Evolutionary conservation across 2,797 vertebrate species (phyloP).

Genomic region (Enteromius fasciolatus): DNA sequence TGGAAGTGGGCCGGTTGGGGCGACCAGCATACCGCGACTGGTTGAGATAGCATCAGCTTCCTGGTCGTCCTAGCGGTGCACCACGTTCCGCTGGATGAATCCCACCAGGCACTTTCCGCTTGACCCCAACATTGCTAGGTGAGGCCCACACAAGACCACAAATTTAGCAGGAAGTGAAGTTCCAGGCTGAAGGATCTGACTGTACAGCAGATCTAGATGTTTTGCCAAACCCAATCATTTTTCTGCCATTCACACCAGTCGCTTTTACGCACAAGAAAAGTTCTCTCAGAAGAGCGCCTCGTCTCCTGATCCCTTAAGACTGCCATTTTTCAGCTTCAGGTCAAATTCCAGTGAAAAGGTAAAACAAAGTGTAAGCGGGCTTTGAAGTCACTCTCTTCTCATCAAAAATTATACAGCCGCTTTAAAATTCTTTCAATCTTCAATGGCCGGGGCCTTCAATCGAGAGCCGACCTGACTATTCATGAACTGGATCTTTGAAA

Average conservation of each 20-base stretch:
- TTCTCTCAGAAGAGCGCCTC: conserved; percentile 17
- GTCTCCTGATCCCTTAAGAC: conserved; percentile 36
- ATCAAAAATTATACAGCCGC: conserved; percentile 39
- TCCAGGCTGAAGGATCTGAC: conserved; percentile 17
- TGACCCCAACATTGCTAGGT: conserved; percentile 32
- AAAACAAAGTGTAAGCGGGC: conserved; percentile 18
- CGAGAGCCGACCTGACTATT: conserved; percentile 37
- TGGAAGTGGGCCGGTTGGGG: conserved; percentile 36
- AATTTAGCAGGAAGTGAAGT: conserved; percentile 36
- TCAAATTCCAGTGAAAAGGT: conserved; percentile 40
- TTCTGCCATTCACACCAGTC: conserved; percentile 25
- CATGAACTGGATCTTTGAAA: conserved; percentile 42
- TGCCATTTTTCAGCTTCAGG: conserved; percentile 25
- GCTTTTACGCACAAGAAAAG: conserved; percentile 20
- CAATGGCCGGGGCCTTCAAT: conserved; percentile 20
- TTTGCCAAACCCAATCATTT: conserved; percentile 33
- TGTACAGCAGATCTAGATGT: conserved; percentile 10
- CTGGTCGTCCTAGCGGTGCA: conserved; percentile 47
- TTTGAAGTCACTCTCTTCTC: conserved; percentile 29
- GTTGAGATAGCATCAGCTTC: conserved; percentile 60
- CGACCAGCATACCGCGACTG: conserved; percentile 52
- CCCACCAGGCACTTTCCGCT: conserved; percentile 52
- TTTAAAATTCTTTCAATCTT: conserved; percentile 49
- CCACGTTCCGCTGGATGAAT: conserved; percentile 52
- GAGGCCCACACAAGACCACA: conserved; percentile 48